Conservation (phyloP, 2,113 vertebrate species). For the Bettongia penicillata region DNA sequence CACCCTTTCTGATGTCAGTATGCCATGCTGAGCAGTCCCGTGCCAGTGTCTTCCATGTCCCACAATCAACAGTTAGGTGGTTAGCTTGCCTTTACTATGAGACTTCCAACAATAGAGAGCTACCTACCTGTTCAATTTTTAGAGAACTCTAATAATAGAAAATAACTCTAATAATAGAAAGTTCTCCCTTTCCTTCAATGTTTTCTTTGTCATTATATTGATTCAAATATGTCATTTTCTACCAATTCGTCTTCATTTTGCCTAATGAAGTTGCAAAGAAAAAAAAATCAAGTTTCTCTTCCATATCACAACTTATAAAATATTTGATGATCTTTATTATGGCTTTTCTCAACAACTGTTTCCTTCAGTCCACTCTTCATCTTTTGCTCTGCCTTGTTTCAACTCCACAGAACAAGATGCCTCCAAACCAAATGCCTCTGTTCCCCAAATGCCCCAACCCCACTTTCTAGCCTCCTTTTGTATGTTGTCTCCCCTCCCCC, state of each 20-base stretch:
- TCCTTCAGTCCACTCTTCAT: background rate
- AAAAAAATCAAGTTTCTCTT: background rate
- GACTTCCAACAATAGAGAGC: background rate
- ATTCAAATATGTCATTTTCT: background rate
- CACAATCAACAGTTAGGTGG: background rate
- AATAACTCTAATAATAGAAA: background rate
- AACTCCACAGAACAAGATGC: background rate
- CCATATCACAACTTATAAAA: background rate
- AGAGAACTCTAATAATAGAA: background rate
- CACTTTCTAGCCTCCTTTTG: background rate
- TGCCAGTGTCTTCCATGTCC: too few species aligned
- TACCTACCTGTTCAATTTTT: background rate
- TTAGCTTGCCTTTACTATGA: background rate
- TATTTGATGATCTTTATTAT: background rate
- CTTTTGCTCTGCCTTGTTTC: background rate
- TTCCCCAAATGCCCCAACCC: background rate
- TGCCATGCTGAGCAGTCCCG: too few species aligned
- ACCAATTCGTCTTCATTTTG: background rate
- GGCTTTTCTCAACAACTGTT: background rate
- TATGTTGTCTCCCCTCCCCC: background rate
- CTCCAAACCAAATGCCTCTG: background rate
- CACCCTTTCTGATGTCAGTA: too few species aligned
- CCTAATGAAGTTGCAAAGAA: background rate
- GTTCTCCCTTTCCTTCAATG: background rate
- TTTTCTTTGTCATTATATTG: background rate